Conservation (phyloP, 2,888 invertebrate species). For the Gymnosoma rotundatum region DNA sequence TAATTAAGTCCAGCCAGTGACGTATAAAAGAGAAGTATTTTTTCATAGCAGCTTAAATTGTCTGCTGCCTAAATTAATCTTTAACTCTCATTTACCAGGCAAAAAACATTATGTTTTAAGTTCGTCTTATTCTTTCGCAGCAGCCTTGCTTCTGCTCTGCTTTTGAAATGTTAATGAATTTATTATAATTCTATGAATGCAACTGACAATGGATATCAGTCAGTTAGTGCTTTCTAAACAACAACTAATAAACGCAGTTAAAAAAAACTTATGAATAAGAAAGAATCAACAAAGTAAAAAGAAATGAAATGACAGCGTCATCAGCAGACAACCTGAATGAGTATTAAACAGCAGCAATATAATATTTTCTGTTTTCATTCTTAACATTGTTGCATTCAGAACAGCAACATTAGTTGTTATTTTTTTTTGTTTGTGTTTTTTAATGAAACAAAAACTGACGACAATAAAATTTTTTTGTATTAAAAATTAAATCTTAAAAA, state of each 20-base stretch:
- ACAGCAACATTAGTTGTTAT: constrained; percentile 5
- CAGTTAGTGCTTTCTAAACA: constrained; percentile 5
- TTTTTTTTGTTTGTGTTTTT: neutral
- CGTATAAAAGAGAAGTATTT: no score
- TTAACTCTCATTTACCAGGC: no score
- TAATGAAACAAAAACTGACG: constrained; percentile 2
- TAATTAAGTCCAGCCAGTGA: no score
- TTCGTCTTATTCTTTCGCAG: no score
- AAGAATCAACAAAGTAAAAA: constrained; percentile 2
- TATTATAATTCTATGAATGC: constrained; percentile 17
- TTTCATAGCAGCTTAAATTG: no score
- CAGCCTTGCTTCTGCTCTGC: no score
- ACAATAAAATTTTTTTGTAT: constrained; percentile 7
- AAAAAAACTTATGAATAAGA: constrained; percentile 11
- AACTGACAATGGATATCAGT: constrained; percentile 41
- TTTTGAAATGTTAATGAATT: constrained; percentile 1
- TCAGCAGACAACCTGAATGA: constrained; percentile 5
- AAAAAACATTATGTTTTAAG: no score
- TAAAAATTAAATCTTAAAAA: constrained; percentile 20
- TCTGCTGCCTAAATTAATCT: no score
- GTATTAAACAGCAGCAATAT: neutral
- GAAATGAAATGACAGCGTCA: constrained; percentile 33
- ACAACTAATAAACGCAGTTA: constrained; percentile 50
- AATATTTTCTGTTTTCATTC: neutral
- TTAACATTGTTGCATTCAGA: constrained; percentile 15